Base-by-base conservation (phyloP, 2,113 vertebrate species). In the Cranoglanis bouderius region DNA sequence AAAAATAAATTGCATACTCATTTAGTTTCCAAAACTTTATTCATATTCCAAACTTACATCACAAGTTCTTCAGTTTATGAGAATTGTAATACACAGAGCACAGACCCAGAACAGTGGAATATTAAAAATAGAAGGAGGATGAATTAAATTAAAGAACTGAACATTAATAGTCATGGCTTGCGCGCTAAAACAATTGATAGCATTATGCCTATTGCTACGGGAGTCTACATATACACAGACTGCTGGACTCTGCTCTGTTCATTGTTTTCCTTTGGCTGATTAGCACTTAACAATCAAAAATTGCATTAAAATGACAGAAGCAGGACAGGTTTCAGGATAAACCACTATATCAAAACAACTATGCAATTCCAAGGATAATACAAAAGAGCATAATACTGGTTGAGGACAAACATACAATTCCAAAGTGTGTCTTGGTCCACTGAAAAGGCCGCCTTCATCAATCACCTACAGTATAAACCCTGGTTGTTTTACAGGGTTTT, bases 361-460 rank as follows among this genome's bases (percentile, higher is more conserved):
- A 85, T 12, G 24, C 29, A 67, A 87, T 90, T 92, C 92, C 86
- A 93, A 89, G 93, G 82, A 93, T 92, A 94, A 88, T 92, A 84
- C 91, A 90, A 90, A 87, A 91, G 32, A 93, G 85, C 90, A 90
- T 94, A 94, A 94, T 92, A 94, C 90, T 92, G 91, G 93, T 88
- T 87, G 87, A 65, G 55, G 53, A 86, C 88, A 82, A 75, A 85
- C 81, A 80, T 81, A 67, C 53, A 82, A 32, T 88, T 82, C 49
- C 19, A 57, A 57, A 89, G 49, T 67, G 43, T 85, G 35, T 84
- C 70, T 32, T 46, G 55, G 57, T 81, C 75, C 61, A 65, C 32
- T 85, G 29, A 18, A 59, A 57, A 53, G 40, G 29, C 55, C 57
- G 29, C 35, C 38, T 29, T 19, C 57, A 63, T 46, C 12, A 14